Evolutionary conservation across 2,797 vertebrate genomes (phyloP).

Genomic region (Danio jaintianensis): DNA sequence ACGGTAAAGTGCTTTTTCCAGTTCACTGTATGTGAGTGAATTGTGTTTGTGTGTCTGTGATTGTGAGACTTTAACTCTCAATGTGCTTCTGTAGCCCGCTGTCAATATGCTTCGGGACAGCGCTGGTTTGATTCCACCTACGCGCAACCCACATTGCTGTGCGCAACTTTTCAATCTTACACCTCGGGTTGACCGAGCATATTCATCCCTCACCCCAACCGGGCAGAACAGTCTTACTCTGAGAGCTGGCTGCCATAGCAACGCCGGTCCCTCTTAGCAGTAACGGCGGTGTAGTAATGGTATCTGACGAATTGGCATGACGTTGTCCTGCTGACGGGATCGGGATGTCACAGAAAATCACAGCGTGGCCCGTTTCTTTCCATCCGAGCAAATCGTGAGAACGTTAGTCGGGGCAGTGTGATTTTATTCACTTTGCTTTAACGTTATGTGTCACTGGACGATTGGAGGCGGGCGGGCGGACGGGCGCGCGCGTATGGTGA

Average conservation of each 20-base stretch:
- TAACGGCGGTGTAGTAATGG: constrained; percentile 69
- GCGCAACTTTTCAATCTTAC: constrained; percentile 61
- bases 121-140: constrained; percentile 13
- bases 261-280: constrained; percentile 82
- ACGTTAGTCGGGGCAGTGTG: constrained; percentile 13
- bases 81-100: constrained; percentile 1
- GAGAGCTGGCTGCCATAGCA: constrained; percentile 84
- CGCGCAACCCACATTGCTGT: constrained; percentile 44
- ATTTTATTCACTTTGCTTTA: constrained; percentile 37
- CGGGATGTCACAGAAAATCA: constrained; percentile 52
- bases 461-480: neutral
- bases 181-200: constrained; percentile 73
- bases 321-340: constrained; percentile 71
- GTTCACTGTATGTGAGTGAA: constrained; percentile 38
- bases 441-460: constrained; percentile 46
- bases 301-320: constrained; percentile 64
- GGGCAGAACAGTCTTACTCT: constrained; percentile 77
- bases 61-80: constrained; percentile 40
- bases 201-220: constrained; percentile 59
- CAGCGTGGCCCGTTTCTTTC: constrained; percentile 4
- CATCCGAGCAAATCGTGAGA: constrained; percentile 1
- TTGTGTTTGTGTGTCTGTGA: constrained; percentile 53
- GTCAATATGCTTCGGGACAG: constrained; percentile 26
- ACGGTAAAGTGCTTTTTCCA: constrained; percentile 78
- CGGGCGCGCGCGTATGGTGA: constrained; percentile 58